These are phyloP conservation scores for Eulemur rufifrons DNA, from an alignment of 2,113 vertebrate species.

Conservation along the genomic window DNA sequence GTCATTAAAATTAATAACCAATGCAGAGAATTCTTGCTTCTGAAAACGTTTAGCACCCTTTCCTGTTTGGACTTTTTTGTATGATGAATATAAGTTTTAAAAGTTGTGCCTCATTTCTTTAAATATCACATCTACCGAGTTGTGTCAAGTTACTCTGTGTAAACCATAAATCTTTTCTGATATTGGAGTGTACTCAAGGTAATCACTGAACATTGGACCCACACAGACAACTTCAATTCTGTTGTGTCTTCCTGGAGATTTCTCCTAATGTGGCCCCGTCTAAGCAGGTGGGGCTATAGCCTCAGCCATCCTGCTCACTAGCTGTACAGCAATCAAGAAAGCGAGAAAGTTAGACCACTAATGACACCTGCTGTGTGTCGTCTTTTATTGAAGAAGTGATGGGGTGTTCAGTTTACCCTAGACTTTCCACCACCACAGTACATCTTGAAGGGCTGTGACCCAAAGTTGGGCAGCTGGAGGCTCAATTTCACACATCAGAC, in stretches of 20 bases:
- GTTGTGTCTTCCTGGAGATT: not conserved
- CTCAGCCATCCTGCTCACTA: not conserved
- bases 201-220: not conserved
- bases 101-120: not conserved
- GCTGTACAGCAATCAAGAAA: not conserved
- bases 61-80: not conserved
- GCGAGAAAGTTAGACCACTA: not conserved
- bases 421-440: too few species aligned
- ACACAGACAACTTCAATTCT: too few species aligned
- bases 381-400: not conserved
- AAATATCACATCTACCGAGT: not conserved
- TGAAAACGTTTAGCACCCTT: not conserved
- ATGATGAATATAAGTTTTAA: not conserved
- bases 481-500: not conserved
- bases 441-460: not conserved
- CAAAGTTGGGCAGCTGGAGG: rapidly evolving
- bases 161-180: not conserved
- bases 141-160: too few species aligned
- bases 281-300: not conserved
- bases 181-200: not conserved
- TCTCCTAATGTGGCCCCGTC: not conserved
- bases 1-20: not conserved
- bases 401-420: rapidly evolving
- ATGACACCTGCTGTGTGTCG: not conserved
- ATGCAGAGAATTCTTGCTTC: not conserved